Evolutionary conservation across 2,797 vertebrate species (phyloP), one percentile per base, ranked within the genome.

Genomic region (Sebastes matsubarae): DNA sequence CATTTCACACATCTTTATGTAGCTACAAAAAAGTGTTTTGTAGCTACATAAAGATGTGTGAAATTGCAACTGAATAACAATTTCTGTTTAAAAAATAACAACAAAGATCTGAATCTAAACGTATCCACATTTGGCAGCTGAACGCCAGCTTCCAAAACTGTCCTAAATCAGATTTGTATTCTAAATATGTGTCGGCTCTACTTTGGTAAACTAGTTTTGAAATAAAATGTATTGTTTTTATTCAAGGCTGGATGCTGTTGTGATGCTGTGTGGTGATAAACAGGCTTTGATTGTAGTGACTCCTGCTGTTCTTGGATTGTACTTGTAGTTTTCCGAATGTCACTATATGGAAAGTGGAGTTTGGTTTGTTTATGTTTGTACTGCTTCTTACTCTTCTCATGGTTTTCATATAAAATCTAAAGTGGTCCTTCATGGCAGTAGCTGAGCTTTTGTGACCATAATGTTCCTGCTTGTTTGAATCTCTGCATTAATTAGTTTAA

Each of bases 261-360:
- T 32, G 55, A 22, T 71, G 42, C 29, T 24, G 20, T 30, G n/a
- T 30, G 25, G 25, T 55, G 22, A 73, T 18, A 71, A 69, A 59
- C 70, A 59, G 10, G 16, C 61, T 58, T 36, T 38, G 64, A 14
- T 27, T 64, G 38, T 27, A 61, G 68, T 81, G 75, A 70, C 65
- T 81, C 75, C 81, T 88, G 67, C 83, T 74, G 72, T 65, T 72
- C 69, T 59, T 18, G 10, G 24, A 6, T 29, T 46, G 24, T 9
- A 59, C 18, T 67, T 50, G 24, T 20, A 38, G 3, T 36, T 29
- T 27, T 54, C 22, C 25, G 42, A 46, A 13, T 52, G 42, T 10
- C 27, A 24, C 52, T 12, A 29, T 8, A 29, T 46, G n/a, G 11
- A 65, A 42, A 75, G 50, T 36, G 4, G 58, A 77, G 25, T 30